Conservation (phyloP, 2,888 invertebrate species). For the Gymnoscelis rufifasciata region DNA sequence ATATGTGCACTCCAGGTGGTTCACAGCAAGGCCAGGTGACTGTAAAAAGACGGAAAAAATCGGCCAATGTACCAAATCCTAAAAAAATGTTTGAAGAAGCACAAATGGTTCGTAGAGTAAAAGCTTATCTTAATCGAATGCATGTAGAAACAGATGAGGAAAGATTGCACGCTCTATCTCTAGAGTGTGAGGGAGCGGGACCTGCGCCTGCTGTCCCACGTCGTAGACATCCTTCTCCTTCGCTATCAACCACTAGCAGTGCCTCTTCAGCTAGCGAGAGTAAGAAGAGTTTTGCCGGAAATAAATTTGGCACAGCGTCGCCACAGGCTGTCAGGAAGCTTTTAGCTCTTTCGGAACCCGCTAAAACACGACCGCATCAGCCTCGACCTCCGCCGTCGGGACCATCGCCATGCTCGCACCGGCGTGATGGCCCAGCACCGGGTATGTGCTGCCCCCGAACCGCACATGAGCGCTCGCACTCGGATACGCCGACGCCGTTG, state of each 20-base stretch:
- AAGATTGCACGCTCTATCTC: constrained; percentile 90
- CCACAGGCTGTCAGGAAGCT: constrained; percentile 98
- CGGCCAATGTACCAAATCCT: constrained; percentile 93
- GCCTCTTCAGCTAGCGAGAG: constrained; percentile 92
- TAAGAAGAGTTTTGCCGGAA: constrained; percentile 78
- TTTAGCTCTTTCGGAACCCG: constrained; percentile 92
- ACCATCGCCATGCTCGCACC: constrained; percentile 82
- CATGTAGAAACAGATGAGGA: constrained; percentile 95
- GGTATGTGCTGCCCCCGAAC: constrained; percentile 74
- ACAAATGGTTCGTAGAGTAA: constrained; percentile 98
- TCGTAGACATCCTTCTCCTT: constrained; percentile 94
- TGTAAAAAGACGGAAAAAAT: constrained; percentile 93
- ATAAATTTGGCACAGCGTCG: constrained; percentile 92
- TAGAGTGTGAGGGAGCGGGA: constrained; percentile 90
- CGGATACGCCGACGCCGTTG: constrained; percentile 90
- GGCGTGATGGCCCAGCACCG: constrained; percentile 78
- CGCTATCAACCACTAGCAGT: constrained; percentile 94
- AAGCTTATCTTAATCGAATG: constrained; percentile 95
- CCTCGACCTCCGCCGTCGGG: constrained; percentile 84
- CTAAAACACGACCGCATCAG: constrained; percentile 92
- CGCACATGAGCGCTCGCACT: constrained; percentile 93
- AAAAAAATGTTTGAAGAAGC: constrained; percentile 99
- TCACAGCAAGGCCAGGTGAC: constrained; percentile 87
- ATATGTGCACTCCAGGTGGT: constrained; percentile 95
- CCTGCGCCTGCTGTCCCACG: constrained; percentile 82